Conservation (phyloP, 2,888 invertebrate genomes). For the Trichacis sp. region DNA sequence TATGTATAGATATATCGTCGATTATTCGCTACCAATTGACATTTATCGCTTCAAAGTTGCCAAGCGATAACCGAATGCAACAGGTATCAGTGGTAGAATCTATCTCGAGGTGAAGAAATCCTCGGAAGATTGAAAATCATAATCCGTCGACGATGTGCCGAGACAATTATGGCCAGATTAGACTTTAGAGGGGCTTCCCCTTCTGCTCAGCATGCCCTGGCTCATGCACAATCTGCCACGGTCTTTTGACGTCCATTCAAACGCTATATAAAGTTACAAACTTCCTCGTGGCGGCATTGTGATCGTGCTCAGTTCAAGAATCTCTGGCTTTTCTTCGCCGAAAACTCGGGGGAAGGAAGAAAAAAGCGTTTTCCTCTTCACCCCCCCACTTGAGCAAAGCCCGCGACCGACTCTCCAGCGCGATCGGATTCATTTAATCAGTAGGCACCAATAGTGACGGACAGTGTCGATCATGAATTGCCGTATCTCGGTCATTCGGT, state of each 20-base stretch:
- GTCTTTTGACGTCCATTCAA: constrained; percentile 54
- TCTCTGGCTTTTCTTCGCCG: constrained; percentile 12
- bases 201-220: constrained; percentile 10
- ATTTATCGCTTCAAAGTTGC: too few species aligned
- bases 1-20: too few species aligned
- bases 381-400: constrained; percentile 20
- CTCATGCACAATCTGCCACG: constrained; percentile 51
- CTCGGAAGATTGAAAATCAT: constrained; percentile 24
- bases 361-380: not conserved
- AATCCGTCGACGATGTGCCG: constrained; percentile 20
- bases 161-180: constrained; percentile 45
- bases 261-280: constrained; percentile 66
- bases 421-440: constrained; percentile 37
- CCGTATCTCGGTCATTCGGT: constrained; percentile 44
- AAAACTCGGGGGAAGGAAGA: not conserved
- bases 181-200: constrained; percentile 40
- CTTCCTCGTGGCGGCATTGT: constrained; percentile 54
- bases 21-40: too few species aligned
- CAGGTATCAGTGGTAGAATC: too few species aligned
- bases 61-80: too few species aligned
- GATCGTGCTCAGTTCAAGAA: constrained; percentile 28
- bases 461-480: constrained; percentile 37
- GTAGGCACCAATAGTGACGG: constrained; percentile 35
- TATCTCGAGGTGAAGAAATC: not conserved
- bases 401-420: constrained; percentile 28